Evolutionary conservation across 2,797 vertebrate genomes (phyloP).

Genomic region (Austrolebias charrua): DNA sequence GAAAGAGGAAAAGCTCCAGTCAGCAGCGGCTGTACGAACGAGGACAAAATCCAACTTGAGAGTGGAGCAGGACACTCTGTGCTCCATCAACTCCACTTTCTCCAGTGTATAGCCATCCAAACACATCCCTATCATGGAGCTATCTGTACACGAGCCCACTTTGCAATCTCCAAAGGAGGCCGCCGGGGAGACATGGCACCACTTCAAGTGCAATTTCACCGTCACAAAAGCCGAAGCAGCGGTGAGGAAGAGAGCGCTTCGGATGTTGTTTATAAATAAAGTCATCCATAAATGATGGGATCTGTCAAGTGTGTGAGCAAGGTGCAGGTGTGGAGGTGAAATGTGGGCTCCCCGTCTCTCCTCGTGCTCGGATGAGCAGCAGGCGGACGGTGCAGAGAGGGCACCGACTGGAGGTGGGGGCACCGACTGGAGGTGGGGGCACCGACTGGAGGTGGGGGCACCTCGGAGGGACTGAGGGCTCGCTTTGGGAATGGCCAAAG

Average conservation of each 20-base stretch:
- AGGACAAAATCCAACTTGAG: constrained; percentile 9
- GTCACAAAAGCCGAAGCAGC: constrained; percentile 52
- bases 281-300: constrained; percentile 76
- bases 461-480: constrained; percentile 22
- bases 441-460: too few species aligned
- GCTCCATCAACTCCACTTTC: constrained; percentile 37
- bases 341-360: constrained; percentile 44
- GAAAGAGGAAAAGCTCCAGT: constrained; percentile 41
- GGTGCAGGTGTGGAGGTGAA: constrained; percentile 58
- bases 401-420: constrained; percentile 30
- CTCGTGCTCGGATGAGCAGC: constrained; percentile 46
- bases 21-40: constrained; percentile 25
- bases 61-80: constrained; percentile 36
- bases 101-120: constrained; percentile 45
- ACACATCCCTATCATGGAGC: constrained; percentile 58
- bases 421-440: constrained; percentile 14
- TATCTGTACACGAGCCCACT: constrained; percentile 48
- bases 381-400: constrained; percentile 46
- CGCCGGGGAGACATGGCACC: constrained; percentile 32
- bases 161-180: constrained; percentile 43
- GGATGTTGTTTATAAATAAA: constrained; percentile 76
- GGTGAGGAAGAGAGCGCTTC: constrained; percentile 29
- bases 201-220: constrained; percentile 62
- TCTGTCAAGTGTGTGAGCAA: constrained; percentile 43
- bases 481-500: constrained; percentile 42